These are phyloP conservation scores for Oscheius sp. DNA, from an alignment of 2,888 invertebrate species.

Conservation along the genomic window DNA sequence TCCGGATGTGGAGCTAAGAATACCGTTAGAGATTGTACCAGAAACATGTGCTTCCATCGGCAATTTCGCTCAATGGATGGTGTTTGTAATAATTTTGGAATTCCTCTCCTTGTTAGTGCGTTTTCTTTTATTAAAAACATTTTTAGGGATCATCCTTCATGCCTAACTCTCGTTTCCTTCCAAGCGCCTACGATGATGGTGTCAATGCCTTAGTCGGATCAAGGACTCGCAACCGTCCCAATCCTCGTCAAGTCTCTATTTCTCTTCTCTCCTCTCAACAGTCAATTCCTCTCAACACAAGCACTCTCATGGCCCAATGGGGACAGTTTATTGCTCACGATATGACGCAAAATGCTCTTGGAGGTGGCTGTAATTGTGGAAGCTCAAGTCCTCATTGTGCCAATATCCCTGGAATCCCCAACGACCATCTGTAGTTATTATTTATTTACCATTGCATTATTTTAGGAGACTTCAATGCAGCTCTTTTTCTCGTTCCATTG, in stretches of 20 bases:
- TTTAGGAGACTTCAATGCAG: conserved; percentile 44
- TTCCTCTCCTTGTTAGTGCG: conserved; percentile 3
- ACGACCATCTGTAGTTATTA: background rate
- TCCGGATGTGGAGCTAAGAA: background rate
- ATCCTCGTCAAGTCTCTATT: conserved; percentile 65
- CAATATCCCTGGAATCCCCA: background rate
- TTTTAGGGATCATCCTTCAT: conserved; percentile 87
- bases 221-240: conserved; percentile 55
- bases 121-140: background rate
- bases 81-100: conserved; percentile 84
- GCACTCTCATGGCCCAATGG: conserved; percentile 57
- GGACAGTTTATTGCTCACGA: conserved; percentile 67
- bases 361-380: conserved; percentile 28
- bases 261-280: conserved; percentile 58
- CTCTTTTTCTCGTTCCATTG: conserved; percentile 79
- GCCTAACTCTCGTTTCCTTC: conserved; percentile 72
- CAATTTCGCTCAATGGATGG: conserved; percentile 88
- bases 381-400: conserved; percentile 28
- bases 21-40: conserved; percentile 48
- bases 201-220: conserved; percentile 58
- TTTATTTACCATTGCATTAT: background rate
- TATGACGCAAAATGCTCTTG: conserved; percentile 49
- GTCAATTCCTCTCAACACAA: conserved; percentile 49
- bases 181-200: conserved; percentile 66
- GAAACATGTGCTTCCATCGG: conserved; percentile 64